Evolutionary conservation across 1,140 invertebrate genomes (phyloP), one percentile per base, ranked within the genome.

Genomic region (Callitettix versicolor): DNA sequence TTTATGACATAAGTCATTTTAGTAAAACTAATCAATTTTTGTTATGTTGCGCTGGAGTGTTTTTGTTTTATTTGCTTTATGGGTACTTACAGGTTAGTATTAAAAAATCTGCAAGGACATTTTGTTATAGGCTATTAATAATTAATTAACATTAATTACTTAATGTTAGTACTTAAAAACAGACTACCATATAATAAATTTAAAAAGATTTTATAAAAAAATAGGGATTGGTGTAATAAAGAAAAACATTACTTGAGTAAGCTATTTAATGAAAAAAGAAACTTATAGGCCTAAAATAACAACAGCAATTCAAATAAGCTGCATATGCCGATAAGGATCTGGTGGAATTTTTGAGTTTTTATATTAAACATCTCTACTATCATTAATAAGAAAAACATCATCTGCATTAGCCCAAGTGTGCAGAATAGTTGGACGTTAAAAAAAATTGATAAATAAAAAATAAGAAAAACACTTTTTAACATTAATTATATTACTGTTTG

Each of bases 31-130:
- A 71, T 18, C 91, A 94, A 70, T 91, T 95, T 69, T 50, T 85
- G 1, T 71, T 83, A 17, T 88, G 88, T 63, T 85, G 81, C 55
- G 51, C 73, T 15, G 87, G 85, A 58, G 85, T 94, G 21, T 95
- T 96, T 70, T 69, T 88, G 49, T 89, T 92, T 64, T 95, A 88
- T 70, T 72, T 95, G 44, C 71, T 91, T 0, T 96, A 95, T 76
- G 92, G 91, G 56, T 95, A 92, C 73, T 79, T 93, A 65, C 85
- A 94, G 70, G 80, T 80, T n/a, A n/a, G n/a, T n/a, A n/a, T n/a
- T n/a, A 67, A 65, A 34, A 60, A 40, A 9, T 30, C 33, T 53
- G 40, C 40, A 48, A 42, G 46, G 57, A 51, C 33, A 51, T 48
- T 50, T 58, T 53, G 21, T 30, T 51, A 26, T 22, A 4, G 50